Conservation (phyloP, 2,797 vertebrate genomes). For the Chelon auratus region DNA sequence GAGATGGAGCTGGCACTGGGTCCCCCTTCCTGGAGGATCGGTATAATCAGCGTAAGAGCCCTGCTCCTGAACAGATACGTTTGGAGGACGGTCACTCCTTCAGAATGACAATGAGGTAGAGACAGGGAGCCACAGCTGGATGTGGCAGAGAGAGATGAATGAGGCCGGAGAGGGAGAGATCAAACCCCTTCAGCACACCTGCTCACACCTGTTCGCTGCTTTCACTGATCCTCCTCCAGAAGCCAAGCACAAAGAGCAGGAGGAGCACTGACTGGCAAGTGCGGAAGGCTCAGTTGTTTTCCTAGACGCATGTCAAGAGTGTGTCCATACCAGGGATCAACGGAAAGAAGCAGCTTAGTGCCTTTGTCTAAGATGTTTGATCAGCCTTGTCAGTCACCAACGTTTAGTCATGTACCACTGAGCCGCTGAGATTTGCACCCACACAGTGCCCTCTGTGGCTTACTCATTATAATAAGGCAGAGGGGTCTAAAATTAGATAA, state of each 20-base stretch:
- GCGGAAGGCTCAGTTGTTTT: background rate
- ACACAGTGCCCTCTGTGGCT: too few relatives aligned
- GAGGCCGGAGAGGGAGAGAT: slow-evolving; percentile 58
- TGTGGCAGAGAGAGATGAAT: slow-evolving; percentile 71
- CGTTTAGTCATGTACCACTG: background rate
- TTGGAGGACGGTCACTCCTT: slow-evolving; percentile 56
- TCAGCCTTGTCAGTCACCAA: background rate
- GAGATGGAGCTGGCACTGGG: slow-evolving; percentile 14
- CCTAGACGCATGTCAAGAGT: background rate
- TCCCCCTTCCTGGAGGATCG: slow-evolving; percentile 46
- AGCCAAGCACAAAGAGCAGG: slow-evolving; percentile 11
- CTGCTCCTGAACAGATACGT: slow-evolving; percentile 50
- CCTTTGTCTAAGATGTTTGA: background rate
- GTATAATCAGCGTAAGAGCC: slow-evolving; percentile 73
- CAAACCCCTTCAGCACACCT: slow-evolving; percentile 68
- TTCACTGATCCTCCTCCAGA: slow-evolving; percentile 55
- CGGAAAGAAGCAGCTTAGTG: background rate
- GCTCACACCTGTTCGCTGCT: slow-evolving; percentile 72
- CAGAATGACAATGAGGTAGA: slow-evolving; percentile 78
- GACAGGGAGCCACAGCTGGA: slow-evolving; percentile 68
- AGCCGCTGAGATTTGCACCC: too few relatives aligned
- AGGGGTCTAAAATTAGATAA: too few relatives aligned
- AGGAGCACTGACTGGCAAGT: background rate
- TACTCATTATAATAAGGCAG: too few relatives aligned
- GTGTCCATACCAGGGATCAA: background rate